Percentiles rank a stretch among this genome's conserved stretches.
phyloP scores from a whole-genome alignment of 2,888 invertebrate genomes.

The Meteorus cinctellus region DNA sequence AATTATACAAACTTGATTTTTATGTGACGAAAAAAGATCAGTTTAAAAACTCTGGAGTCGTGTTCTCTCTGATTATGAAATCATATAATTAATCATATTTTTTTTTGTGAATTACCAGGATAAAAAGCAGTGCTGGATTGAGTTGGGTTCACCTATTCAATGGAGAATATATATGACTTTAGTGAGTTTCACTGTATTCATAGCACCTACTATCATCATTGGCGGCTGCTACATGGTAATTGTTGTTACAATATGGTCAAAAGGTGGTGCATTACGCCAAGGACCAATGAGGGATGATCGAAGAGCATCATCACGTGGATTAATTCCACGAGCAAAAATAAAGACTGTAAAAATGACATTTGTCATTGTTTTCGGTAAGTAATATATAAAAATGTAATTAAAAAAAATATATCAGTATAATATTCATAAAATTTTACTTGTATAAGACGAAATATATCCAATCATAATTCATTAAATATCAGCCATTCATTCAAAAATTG shows the following conservation, averaged over 20 bases:
- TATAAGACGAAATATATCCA: neutral
- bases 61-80: too few species aligned
- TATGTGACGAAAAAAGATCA: too few species aligned
- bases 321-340: constrained; percentile 95
- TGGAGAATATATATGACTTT: constrained; percentile 94
- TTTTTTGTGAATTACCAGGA: constrained; percentile 54
- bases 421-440: neutral
- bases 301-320: constrained; percentile 91
- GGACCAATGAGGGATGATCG: constrained; percentile 77
- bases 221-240: constrained; percentile 93
- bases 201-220: constrained; percentile 90
- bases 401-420: neutral
- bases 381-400: neutral
- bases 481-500: too few species aligned
- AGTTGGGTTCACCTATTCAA: constrained; percentile 81
- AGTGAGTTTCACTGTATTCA: constrained; percentile 87
- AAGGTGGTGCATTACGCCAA: constrained; percentile 64
- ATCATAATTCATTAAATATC: too few species aligned
- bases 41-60: too few species aligned
- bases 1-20: too few species aligned
- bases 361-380: constrained; percentile 93
- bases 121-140: constrained; percentile 90
- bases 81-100: too few species aligned
- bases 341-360: constrained; percentile 99
- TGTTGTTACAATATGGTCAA: constrained; percentile 92